Percentiles rank a stretch among this genome's conserved stretches.
phyloP scores from a whole-genome alignment of 2,888 invertebrate species.

The Lucinisca nassula region DNA sequence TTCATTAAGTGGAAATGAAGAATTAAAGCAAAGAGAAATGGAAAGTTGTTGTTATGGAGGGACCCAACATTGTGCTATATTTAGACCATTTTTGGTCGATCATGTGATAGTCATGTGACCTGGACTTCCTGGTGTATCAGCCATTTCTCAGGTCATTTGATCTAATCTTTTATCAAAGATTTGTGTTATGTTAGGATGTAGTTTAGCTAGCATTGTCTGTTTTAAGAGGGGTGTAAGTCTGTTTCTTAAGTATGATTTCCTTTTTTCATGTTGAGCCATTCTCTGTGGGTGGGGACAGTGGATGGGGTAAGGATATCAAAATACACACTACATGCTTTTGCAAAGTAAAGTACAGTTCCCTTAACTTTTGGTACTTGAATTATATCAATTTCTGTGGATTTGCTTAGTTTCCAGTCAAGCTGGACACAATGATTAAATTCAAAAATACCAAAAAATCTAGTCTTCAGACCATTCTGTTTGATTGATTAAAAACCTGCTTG shows the following conservation, averaged over 20 bases:
- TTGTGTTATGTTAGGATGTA: conserved; percentile 46
- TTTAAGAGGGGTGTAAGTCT: background rate
- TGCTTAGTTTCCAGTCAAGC: background rate
- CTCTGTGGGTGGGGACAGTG: background rate
- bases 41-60: conserved; percentile 11
- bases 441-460: background rate
- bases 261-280: background rate
- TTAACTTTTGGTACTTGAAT: background rate
- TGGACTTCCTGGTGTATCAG: conserved; percentile 22
- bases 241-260: background rate
- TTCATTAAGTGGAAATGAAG: conserved; percentile 38
- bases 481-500: background rate
- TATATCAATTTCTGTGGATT: background rate
- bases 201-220: conserved; percentile 27
- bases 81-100: conserved; percentile 38
- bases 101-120: conserved; percentile 46
- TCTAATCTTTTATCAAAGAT: background rate
- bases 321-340: background rate
- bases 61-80: conserved; percentile 42
- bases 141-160: conserved; percentile 46
- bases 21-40: conserved; percentile 1
- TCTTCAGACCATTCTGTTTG: background rate
- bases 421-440: background rate
- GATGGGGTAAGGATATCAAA: background rate
- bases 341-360: background rate